Conservation (phyloP, 2,888 invertebrate genomes). For the Eustalomyia histrio region DNA sequence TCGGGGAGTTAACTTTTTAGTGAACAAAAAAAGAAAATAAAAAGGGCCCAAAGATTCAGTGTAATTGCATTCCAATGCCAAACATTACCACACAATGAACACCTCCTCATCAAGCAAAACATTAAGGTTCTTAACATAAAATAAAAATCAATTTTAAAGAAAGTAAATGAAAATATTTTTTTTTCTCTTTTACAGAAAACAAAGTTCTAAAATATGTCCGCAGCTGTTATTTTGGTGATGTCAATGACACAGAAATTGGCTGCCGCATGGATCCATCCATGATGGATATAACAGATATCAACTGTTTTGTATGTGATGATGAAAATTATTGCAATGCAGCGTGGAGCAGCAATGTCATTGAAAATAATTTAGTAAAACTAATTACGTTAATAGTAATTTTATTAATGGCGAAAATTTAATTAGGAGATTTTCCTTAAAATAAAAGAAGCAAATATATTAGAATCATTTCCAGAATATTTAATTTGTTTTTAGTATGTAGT, state of each 20-base stretch:
- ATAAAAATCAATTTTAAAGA: background rate
- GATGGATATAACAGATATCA: slow-evolving; percentile 68
- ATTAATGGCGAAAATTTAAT: slow-evolving; percentile 34
- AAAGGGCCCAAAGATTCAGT: no score
- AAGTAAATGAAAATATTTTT: no score
- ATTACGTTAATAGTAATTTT: slow-evolving; percentile 24
- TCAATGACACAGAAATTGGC: slow-evolving; percentile 73
- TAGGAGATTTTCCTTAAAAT: background rate
- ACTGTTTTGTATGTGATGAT: slow-evolving; percentile 72
- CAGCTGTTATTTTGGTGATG: slow-evolving; percentile 74
- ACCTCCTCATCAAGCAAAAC: no score
- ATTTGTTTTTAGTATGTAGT: background rate
- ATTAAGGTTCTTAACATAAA: no score
- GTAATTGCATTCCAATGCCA: no score
- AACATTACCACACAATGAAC: no score
- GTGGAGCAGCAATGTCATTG: slow-evolving; percentile 3
- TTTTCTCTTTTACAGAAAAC: slow-evolving; percentile 68
- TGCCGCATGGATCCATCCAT: slow-evolving; percentile 73
- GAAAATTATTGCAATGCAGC: slow-evolving; percentile 73
- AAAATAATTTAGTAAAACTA: slow-evolving; percentile 10
- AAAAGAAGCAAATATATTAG: background rate
- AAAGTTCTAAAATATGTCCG: slow-evolving; percentile 71
- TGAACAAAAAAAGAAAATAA: no score
- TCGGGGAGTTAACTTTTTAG: no score
- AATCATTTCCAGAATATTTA: slow-evolving; percentile 14